Evolutionary conservation across 2,797 vertebrate species (phyloP), one percentile per base, ranked within the genome.

Genomic region (Eptatretus atami): DNA sequence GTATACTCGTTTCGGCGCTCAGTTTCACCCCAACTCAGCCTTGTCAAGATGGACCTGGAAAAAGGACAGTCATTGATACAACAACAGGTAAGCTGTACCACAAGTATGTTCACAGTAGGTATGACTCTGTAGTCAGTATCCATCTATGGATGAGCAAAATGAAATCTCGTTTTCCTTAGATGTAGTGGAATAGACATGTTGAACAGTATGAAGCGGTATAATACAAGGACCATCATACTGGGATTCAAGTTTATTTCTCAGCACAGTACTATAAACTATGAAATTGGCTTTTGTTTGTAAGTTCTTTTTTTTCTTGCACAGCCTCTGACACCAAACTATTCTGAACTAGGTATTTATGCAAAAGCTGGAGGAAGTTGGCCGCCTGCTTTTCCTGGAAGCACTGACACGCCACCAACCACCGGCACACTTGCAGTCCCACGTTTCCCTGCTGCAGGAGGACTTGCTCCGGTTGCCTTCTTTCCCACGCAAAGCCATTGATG

Each of bases 41-140:
- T 96, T 55, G 87, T 99, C 53, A 83, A 90, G 70, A 99, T 99
- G 86, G 77, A 83, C 66, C 90, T 90, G 1, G 87, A 94, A 67
- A 94, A 86, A 69, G 92, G 92, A n/a, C 87, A 87, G 71, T 88
- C 96, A 68, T 84, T 99, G 52, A 95, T 99, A 74, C 88, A 96
- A 74, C 96, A 99, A 70, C 92, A 99, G 81, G 92, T 93, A 13
- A 10, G 53, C 11, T 54, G 6, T 25, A 11, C 15, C 8, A 14
- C 11, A 9, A 31, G 64, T 24, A 12, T 14, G 52, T 44, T 53
- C 12, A 54, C 15, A 9, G 53, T 53, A 53, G 57, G 53, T 6
- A 25, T 64, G 52, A 53, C 25, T 54, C 2, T 65, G 2, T 3
- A 13, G 15, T 52, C 25, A 44, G 19, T 60, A 44, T 44, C 31